Conservation (phyloP, 2,888 invertebrate species). For the Ectobius pallidus region DNA sequence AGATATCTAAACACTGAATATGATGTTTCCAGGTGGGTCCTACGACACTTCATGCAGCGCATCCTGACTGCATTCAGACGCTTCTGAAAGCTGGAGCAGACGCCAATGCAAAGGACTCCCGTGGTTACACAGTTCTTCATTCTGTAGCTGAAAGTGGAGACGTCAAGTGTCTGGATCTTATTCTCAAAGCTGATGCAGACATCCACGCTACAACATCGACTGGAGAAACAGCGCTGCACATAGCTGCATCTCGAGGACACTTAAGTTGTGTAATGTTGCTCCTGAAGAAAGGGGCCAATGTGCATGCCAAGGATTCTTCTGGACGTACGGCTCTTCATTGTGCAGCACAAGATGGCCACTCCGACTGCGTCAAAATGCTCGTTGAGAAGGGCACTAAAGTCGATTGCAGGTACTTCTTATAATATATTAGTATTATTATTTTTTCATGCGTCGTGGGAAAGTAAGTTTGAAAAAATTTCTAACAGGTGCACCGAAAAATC, state of each 20-base stretch:
- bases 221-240: conserved; percentile 25
- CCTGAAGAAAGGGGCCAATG: conserved; percentile 17
- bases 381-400: conserved; percentile 2
- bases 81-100: conserved; percentile 10
- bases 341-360: not conserved
- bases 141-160: conserved; percentile 8
- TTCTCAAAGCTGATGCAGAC: conserved; percentile 28
- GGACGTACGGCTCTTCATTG: conserved; percentile 6
- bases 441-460: no score
- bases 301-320: not conserved
- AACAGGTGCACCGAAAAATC: no score
- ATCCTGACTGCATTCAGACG: not conserved
- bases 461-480: no score
- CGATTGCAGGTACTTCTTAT: not conserved
- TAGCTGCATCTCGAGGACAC: conserved; percentile 14
- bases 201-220: not conserved
- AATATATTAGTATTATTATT: no score
- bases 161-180: not conserved
- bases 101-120: not conserved
- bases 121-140: conserved; percentile 30
- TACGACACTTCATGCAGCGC: not conserved
- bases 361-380: not conserved
- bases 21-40: not conserved
- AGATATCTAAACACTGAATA: no score
- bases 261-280: conserved; percentile 16